Evolutionary conservation across 2,113 vertebrate species (phyloP).

Genomic region (Ictalurus punctatus): DNA sequence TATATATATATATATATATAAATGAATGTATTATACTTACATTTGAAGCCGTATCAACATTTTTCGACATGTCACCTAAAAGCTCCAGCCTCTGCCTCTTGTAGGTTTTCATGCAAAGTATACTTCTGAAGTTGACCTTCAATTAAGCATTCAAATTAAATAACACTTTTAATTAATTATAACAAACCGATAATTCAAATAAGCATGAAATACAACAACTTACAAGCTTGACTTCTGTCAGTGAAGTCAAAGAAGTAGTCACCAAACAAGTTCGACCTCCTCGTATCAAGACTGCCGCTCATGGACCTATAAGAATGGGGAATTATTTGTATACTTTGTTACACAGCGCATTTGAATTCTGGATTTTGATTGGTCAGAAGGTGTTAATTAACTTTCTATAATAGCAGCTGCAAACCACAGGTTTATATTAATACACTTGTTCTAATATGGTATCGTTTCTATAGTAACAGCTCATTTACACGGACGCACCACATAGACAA

Average conservation of each 20-base stretch:
- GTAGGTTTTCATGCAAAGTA: conserved; percentile 3
- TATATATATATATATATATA: too few species aligned
- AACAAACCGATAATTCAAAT: not conserved
- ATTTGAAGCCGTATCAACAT: conserved; percentile 28
- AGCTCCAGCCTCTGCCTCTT: not conserved
- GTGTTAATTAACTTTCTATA: not conserved
- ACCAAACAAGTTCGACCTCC: conserved; percentile 50
- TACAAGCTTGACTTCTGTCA: conserved; percentile 44
- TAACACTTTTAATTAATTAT: not conserved
- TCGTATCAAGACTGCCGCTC: not conserved
- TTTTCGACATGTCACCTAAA: conserved; percentile 35
- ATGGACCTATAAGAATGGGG: conserved; percentile 42
- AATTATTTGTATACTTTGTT: not conserved
- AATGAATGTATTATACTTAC: conserved; percentile 17
- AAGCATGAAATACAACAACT: not conserved
- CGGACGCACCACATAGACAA: too few species aligned
- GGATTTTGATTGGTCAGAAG: not conserved
- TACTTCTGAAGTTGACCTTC: conserved; percentile 28
- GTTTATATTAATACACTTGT: not conserved
- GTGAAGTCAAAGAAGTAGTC: conserved; percentile 67
- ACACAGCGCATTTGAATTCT: not conserved
- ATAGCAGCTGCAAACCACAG: not conserved
- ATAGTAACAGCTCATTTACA: too few species aligned
- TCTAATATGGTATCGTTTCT: not conserved
- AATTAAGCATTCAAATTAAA: not conserved